Evolutionary conservation across 2,113 vertebrate species (phyloP).

Genomic region (Progne subis): DNA sequence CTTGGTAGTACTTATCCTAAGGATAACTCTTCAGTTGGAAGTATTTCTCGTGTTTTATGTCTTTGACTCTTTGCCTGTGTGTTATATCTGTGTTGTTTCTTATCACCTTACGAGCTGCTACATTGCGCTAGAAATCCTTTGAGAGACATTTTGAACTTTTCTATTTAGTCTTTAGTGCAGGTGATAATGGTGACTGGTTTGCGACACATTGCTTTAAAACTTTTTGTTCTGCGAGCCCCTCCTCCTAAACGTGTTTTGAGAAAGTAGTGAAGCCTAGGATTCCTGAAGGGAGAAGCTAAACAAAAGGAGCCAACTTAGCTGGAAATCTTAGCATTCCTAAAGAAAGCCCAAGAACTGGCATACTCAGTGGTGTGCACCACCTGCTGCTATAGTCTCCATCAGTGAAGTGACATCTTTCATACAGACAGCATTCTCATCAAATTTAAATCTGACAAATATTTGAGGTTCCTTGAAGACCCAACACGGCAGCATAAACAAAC

Average conservation of each 20-base stretch:
- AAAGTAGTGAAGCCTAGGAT: background rate
- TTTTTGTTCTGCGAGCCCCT: background rate
- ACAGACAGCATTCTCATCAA: background rate
- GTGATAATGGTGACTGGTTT: background rate
- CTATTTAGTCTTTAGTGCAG: background rate
- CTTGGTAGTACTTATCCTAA: background rate
- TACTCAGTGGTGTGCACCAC: background rate
- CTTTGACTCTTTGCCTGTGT: background rate
- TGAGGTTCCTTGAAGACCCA: background rate
- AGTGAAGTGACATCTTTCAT: background rate
- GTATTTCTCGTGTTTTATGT: background rate
- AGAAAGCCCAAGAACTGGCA: background rate
- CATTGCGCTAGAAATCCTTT: background rate
- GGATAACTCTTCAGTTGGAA: background rate
- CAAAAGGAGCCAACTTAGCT: background rate
- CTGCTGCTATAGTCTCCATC: background rate
- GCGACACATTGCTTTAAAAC: background rate
- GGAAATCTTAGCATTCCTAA: background rate
- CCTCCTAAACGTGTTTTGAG: background rate
- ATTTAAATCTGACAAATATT: background rate
- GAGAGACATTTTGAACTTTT: background rate
- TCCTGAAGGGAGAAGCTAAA: background rate
- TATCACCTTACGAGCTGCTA: background rate
- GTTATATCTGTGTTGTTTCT: background rate
- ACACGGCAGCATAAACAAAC: background rate